Percentiles rank a stretch among this genome's conserved stretches.
These are phyloP conservation scores for Phoxinus phoxinus DNA, from an alignment of 2,113 vertebrate species.

Conservation along the genomic window DNA sequence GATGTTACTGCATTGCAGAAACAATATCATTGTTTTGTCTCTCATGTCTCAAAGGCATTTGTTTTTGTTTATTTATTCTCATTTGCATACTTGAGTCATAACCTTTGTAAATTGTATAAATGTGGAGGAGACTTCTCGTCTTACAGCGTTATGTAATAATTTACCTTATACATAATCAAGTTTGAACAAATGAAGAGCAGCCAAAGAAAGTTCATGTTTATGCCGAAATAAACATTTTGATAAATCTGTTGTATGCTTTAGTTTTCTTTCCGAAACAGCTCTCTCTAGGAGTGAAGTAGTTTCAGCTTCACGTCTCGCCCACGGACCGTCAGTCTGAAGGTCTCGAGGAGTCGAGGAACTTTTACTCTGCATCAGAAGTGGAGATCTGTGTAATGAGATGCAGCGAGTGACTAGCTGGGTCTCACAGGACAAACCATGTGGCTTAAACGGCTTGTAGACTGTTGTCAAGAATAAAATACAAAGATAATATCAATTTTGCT, in stretches of 20 bases:
- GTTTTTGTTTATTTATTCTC: slow-evolving; percentile 37
- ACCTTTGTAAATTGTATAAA: slow-evolving; percentile 29
- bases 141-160: not conserved
- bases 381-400: not conserved
- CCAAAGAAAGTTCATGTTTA: slow-evolving; percentile 28
- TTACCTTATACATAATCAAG: not conserved
- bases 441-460: not conserved
- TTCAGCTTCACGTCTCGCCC: too few relatives aligned
- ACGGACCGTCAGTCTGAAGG: too few relatives aligned
- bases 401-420: not conserved
- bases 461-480: not conserved
- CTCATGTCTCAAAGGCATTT: not conserved
- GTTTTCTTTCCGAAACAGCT: not conserved
- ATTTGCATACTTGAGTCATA: slow-evolving; percentile 33
- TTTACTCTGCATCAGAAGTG: not conserved
- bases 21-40: slow-evolving; percentile 13
- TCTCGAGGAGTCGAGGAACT: too few relatives aligned
- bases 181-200: slow-evolving; percentile 6
- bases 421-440: not conserved
- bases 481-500: not conserved
- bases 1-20: slow-evolving; percentile 1
- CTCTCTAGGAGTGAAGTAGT: too few relatives aligned
- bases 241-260: slow-evolving; percentile 47
- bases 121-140: not conserved
- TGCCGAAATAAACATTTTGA: slow-evolving; percentile 65